Base-by-base conservation (phyloP, 2,888 invertebrate genomes). In the Penaeus monodon region DNA sequence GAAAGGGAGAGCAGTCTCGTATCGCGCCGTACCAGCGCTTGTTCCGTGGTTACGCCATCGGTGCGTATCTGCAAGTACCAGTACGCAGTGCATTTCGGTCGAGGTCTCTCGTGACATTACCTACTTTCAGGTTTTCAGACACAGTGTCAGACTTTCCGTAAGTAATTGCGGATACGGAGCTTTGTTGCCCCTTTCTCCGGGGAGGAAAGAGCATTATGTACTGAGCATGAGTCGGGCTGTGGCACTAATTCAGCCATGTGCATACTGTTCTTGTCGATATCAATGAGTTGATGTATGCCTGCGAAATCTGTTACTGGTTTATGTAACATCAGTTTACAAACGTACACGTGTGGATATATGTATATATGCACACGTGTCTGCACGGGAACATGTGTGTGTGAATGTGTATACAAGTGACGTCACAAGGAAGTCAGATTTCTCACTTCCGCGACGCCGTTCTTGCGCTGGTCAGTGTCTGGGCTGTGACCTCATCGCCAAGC, bases 331-430 rank as follows among this genome's bases (percentile, higher is more conserved):
- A 33, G 70, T 70, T 27, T 70, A 33, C 33, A 33, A 14, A 17
- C 33, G 70, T 70, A 33, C 33, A 33, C 70, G 70, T 70, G 70
- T 70, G 70, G 70, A 17, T 70, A 33, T 70, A 33, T 70, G 70
- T 70, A 33, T 27, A 33, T 70, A 33, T 70, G 70, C 33, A 33
- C 33, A 33, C 33, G 70, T 29, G 70, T 29, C 27, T 70, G 70
- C n/a, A 12, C 70, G 70, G 27, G 70, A 29, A 70, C 33, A 33
- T 70, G 70, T 70, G 70, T 70, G 70, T 70, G n/a, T 70, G 57
- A 57, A 17, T 57, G 57, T 57, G 57, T 57, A 57, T 57, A 57
- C 57, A 57, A 57, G 57, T 57, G 57, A 57, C 57, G 57, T 57
- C 57, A 57, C 57, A 57, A 57, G 57, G 57, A 57, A 57, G 57